Conservation (phyloP, 2,113 vertebrate species). For the Rhinopomastus cyanomelas region DNA sequence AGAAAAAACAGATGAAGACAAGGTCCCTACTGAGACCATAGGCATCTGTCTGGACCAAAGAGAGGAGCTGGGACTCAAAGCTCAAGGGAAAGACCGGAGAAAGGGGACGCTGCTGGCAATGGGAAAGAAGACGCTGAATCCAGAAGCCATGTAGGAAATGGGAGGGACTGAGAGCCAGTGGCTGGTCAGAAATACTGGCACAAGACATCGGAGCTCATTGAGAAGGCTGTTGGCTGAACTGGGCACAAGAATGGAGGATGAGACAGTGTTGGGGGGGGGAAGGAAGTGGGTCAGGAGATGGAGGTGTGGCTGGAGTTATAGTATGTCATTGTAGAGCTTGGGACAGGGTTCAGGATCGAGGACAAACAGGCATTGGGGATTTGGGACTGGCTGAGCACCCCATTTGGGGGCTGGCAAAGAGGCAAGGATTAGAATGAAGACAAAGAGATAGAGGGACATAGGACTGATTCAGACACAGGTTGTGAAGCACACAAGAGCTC, state of each 20-base stretch:
- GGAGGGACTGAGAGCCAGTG: not conserved
- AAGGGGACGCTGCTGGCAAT: not conserved
- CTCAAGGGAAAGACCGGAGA: not conserved
- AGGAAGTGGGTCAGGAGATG: not conserved
- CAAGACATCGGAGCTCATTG: not conserved
- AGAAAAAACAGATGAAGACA: not conserved
- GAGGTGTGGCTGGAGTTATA: not conserved
- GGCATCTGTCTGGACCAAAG: not conserved
- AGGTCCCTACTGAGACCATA: not conserved
- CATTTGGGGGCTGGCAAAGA: not conserved
- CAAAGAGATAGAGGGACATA: not conserved
- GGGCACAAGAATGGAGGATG: rapidly evolving
- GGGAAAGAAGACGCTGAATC: not conserved
- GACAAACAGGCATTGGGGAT: rapidly evolving
- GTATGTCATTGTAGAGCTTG: not conserved
- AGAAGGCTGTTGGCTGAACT: not conserved
- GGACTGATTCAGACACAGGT: not conserved
- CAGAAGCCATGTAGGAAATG: not conserved
- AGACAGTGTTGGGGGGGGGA: not conserved
- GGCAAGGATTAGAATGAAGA: not conserved
- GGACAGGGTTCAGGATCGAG: not conserved
- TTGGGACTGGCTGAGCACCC: not conserved
- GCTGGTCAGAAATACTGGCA: not conserved
- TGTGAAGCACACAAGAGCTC: not conserved
- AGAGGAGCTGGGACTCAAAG: not conserved